A percentile compares a stretch with the other conserved stretches of the same genome.
Evolutionary conservation across 1,140 invertebrate species (phyloP).

Genomic region (Sarcophaga peregrina): DNA sequence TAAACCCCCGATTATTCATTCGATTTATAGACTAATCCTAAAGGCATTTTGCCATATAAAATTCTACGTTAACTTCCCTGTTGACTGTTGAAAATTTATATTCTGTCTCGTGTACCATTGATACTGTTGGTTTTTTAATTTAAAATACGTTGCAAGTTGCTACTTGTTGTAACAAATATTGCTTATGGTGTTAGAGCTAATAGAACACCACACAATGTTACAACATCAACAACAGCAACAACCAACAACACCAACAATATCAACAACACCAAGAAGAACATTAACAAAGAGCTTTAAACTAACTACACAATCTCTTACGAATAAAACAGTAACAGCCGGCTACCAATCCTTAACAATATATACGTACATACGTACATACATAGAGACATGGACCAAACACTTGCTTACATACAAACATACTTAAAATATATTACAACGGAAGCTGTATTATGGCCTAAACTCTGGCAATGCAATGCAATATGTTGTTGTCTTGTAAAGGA

Average conservation of each 20-base stretch:
- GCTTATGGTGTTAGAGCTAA: slow-evolving; percentile 31
- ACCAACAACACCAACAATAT: slow-evolving; percentile 3
- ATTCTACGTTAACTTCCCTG: no score
- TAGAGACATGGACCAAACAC: neutral
- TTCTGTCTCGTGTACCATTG: no score
- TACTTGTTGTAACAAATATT: slow-evolving; percentile 36
- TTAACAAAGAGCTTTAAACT: neutral
- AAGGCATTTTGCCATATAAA: no score
- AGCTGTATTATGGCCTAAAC: slow-evolving; percentile 34
- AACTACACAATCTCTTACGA: neutral
- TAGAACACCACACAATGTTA: slow-evolving; percentile 5
- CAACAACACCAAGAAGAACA: no score
- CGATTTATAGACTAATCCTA: no score
- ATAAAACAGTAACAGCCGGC: neutral
- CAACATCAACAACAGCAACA: neutral
- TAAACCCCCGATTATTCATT: no score
- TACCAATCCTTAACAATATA: no score
- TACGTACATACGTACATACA: no score
- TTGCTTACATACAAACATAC: neutral
- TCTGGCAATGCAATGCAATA: slow-evolving; percentile 26
- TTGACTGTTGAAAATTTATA: no score
- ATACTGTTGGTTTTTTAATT: slow-evolving; percentile 12
- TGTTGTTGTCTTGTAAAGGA: neutral
- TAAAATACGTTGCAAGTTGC: slow-evolving; percentile 25
- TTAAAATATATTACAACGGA: slow-evolving; percentile 30